Base-by-base conservation (phyloP, 2,888 invertebrate genomes). In the Apantesis nais region DNA sequence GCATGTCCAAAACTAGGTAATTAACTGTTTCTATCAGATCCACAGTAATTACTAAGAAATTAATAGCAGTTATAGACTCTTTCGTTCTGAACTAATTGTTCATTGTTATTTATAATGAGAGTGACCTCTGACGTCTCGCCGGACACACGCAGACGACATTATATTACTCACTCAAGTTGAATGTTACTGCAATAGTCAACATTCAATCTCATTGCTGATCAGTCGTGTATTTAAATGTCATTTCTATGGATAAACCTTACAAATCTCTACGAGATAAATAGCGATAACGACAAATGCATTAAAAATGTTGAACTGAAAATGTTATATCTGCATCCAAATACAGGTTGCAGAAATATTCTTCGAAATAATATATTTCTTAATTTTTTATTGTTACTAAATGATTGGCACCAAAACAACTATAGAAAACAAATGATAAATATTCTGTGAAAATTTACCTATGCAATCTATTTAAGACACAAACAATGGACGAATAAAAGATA, bases 51-150 rank as follows among this genome's bases (percentile, higher is more conserved):
- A 37, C 9, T 62, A n/a, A 1, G 7, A 16, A 58, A 58, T 3
- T 9, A 41, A 48, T 41, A 60, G 31, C n/a, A 67, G 1, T n/a
- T n/a, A 41, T n/a, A n/a, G 22, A 62, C 66, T 31, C 44, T 55
- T 66, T 66, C 62, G 73, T 22, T 74, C 31, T 70, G 70, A 75
- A 74, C 70, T 71, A 74, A 73, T 79, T 85, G 82, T 81, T 85
- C 82, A 85, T 86, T 83, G 81, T 80, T 75, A 79, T 84, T 86
- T 85, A 22, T 90, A 89, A 90, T 86, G 75, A 76, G 74, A 76
- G 70, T 78, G 86, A 82, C 88, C 89, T 88, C 82, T 78, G 80
- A 61, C 71, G 75, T 67, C 75, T 63, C 75, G 74, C 74, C 75
- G 73, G 77, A 75, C 78, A 71, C 76, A 79, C 73, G 71, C 74